Evolutionary conservation across 2,113 vertebrate genomes (phyloP), one percentile per base, ranked within the genome.

Genomic region (Peromyscus californicus): DNA sequence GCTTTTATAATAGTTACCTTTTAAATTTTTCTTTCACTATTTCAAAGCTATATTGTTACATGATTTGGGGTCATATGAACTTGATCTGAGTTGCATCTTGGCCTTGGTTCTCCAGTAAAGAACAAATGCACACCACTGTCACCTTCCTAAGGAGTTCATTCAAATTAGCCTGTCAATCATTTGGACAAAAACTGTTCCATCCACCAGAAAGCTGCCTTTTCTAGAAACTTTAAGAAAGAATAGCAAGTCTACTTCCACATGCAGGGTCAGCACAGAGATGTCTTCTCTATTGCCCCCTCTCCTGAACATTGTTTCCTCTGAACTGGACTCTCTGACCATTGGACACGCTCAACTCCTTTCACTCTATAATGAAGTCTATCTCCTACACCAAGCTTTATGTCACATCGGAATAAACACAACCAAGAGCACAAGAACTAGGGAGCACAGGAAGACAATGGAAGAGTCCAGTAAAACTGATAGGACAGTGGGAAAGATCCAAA

Each of bases 331-430:
- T 48, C 39, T 13, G 17, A 31, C 29, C 17, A 36, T 67, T 33
- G 9, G 0, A 2, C 42, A 48, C 17, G 33, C 61, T 86, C 42
- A 42, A 45, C 39, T 39, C 7, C 26, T 4, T 65, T 31, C 45
- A 45, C 24, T 31, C 13, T 21, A 22, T 67, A 67, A 63, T 85
- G 42, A 67, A 12, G 5, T 45, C 84, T 67, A 19, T 67, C 29
- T 19, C 9, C 39, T 67, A 2, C 17, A 67, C 2, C 0, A 69
- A 6, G 0, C 3, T 87, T 65, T 48, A 2, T 24, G 16, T 11
- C 42, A 48, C 26, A 67, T 36, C 9, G 51, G 42, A 87, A 36
- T 51, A 45, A 63, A 45, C 42, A 10, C 31, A 3, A 48, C 42
- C 48, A 45, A 69, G 17, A 69, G 5, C 42, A 78, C 10, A 91